Conservation (phyloP, 2,113 vertebrate genomes). For the Xyrauchen texanus region DNA sequence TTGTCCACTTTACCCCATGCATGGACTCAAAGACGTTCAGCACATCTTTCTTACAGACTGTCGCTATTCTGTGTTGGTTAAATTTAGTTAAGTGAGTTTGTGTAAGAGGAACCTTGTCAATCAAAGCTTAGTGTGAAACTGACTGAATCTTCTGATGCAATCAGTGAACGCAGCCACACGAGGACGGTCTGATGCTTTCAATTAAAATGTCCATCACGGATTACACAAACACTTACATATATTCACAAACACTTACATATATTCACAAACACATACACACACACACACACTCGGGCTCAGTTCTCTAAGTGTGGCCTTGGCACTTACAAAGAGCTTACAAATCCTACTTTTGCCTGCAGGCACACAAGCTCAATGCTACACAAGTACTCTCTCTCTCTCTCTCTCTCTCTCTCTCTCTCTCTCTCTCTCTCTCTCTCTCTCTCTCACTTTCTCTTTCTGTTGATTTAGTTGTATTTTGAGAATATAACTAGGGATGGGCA, state of each 20-base stretch:
- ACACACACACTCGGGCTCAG: conserved; percentile 6
- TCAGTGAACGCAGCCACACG: conserved; percentile 63
- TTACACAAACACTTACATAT: conserved; percentile 68
- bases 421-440: no score
- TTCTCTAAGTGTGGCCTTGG: conserved; percentile 77
- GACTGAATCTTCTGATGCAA: conserved; percentile 22
- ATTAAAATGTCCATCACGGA: conserved; percentile 78
- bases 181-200: conserved; percentile 74
- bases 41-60: background rate
- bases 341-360: conserved; percentile 68
- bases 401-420: conserved; percentile 60
- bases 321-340: conserved; percentile 80
- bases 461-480: no score
- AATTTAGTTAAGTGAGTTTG: conserved; percentile 9
- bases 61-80: background rate
- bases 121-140: conserved; percentile 5
- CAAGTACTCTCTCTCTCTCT: conserved; percentile 65
- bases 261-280: no score
- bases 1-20: no score
- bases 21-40: background rate
- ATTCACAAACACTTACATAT: conserved; percentile 32
- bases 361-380: conserved; percentile 68
- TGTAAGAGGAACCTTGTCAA: conserved; percentile 8
- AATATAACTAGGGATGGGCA: no score
- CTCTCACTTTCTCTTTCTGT: no score